Percentiles rank a stretch among this genome's conserved stretches.
phyloP scores from a whole-genome alignment of 2,888 invertebrate species.

The Nowickia ferox region DNA sequence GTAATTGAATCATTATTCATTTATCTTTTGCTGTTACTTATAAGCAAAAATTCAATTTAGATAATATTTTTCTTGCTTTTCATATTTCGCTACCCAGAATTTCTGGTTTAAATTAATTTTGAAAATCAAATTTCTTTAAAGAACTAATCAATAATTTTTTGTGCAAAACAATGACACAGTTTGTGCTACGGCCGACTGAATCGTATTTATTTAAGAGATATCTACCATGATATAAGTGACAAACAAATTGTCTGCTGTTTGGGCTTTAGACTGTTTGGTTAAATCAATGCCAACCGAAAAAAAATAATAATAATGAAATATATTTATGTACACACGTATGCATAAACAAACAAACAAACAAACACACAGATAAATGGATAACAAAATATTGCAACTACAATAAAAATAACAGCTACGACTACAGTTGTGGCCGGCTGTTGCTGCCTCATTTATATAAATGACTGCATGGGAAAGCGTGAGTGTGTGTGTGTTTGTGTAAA shows the following conservation, averaged over 20 bases:
- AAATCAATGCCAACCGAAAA: constrained; percentile 55
- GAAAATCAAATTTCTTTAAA: constrained; percentile 70
- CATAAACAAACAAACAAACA: background rate
- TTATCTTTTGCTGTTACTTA: constrained; percentile 20
- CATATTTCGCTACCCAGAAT: constrained; percentile 36
- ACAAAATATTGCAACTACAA: constrained; percentile 54
- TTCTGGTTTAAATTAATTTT: constrained; percentile 65
- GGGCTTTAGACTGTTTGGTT: constrained; percentile 74
- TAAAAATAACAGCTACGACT: constrained; percentile 59
- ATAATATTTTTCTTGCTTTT: constrained; percentile 21
- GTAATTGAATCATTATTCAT: constrained; percentile 34
- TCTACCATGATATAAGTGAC: constrained; percentile 59
- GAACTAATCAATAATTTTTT: constrained; percentile 70
- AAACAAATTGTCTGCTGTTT: constrained; percentile 69
- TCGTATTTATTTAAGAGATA: constrained; percentile 49
- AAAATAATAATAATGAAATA: background rate
- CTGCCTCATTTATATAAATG: constrained; percentile 52
- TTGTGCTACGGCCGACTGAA: constrained; percentile 56
- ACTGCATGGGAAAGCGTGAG: constrained; percentile 3
- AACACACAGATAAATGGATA: constrained; percentile 39
- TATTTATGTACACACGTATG: background rate
- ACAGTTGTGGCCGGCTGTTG: constrained; percentile 9
- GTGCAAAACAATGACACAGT: constrained; percentile 67
- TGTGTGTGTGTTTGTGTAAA: background rate
- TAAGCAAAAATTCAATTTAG: constrained; percentile 28